Conservation (phyloP, 2,888 invertebrate species). For the Phyllotreta cruciferae region DNA sequence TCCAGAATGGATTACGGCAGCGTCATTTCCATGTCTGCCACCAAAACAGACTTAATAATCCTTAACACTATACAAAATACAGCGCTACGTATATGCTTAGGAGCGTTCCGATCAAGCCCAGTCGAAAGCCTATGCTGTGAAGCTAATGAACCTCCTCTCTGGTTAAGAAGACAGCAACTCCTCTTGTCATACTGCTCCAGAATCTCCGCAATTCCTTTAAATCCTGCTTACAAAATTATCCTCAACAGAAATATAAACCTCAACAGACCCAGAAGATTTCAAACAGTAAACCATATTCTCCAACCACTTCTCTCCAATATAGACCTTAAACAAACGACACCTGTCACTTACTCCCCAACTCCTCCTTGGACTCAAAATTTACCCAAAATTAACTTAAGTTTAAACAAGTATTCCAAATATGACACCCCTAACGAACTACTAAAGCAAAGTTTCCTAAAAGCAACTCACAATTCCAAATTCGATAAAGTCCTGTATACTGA, state of each 20-base stretch:
- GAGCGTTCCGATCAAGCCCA: slow-evolving; percentile 18
- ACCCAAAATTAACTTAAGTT: not conserved
- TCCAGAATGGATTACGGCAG: slow-evolving; percentile 12
- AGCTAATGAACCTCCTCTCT: slow-evolving; percentile 7
- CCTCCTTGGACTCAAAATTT: not conserved
- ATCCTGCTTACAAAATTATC: not conserved
- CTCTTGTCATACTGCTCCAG: slow-evolving; percentile 10
- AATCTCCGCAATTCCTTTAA: slow-evolving; percentile 2
- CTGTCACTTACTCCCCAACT: not conserved
- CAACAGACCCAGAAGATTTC: not conserved
- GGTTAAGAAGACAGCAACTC: slow-evolving; percentile 13
- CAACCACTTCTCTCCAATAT: not conserved
- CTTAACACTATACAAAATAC: slow-evolving; percentile 15
- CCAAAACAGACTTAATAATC: slow-evolving; percentile 11
- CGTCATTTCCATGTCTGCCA: slow-evolving; percentile 3
- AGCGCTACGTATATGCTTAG: slow-evolving; percentile 13
- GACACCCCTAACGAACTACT: not conserved
- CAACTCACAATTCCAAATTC: not conserved
- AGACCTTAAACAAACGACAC: not conserved
- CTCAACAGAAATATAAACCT: not conserved
- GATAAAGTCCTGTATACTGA: not conserved
- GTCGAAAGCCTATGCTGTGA: slow-evolving; percentile 5
- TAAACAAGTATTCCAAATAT: too few species aligned
- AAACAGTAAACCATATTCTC: not conserved
- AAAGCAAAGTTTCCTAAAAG: not conserved